A percentile compares a stretch with the other conserved stretches of the same genome.
phyloP scores from a whole-genome alignment of 2,113 vertebrate genomes.

The Cryptotis parvus region DNA sequence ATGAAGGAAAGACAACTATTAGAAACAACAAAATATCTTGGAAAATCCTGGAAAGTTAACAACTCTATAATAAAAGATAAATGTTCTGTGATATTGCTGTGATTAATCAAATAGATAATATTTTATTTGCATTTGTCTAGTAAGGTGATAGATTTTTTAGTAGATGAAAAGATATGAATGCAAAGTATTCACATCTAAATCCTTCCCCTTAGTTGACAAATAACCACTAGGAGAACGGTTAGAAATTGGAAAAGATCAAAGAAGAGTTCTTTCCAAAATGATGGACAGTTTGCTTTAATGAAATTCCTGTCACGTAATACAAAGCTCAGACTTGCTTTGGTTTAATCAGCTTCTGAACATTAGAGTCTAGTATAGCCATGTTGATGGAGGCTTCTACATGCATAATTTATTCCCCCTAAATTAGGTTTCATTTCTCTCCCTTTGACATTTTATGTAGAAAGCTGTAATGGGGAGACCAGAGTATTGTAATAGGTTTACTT shows the following conservation, averaged over 20 bases:
- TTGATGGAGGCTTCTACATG: constrained; percentile 64
- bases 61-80: constrained; percentile 35
- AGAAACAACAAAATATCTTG: neutral
- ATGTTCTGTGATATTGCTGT: constrained; percentile 50
- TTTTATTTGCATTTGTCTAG: constrained; percentile 54
- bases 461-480: neutral
- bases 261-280: constrained; percentile 25
- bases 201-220: constrained; percentile 57
- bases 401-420: constrained; percentile 81
- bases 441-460: constrained; percentile 82
- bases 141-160: constrained; percentile 23
- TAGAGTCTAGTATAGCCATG: constrained; percentile 51
- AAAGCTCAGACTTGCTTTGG: constrained; percentile 65
- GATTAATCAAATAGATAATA: constrained; percentile 65
- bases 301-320: constrained; percentile 66
- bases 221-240: constrained; percentile 42
- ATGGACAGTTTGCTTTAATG: constrained; percentile 70
- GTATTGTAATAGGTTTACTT: constrained; percentile 11
- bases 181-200: neutral
- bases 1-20: neutral
- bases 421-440: constrained; percentile 66
- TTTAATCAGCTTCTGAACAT: constrained; percentile 84
- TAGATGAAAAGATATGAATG: constrained; percentile 44
- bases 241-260: constrained; percentile 56
- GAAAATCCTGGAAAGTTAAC: constrained; percentile 40